Evolutionary conservation across 2,797 vertebrate genomes (phyloP), one percentile per base, ranked within the genome.

Genomic region (Hyperoplus lanceolatus): DNA sequence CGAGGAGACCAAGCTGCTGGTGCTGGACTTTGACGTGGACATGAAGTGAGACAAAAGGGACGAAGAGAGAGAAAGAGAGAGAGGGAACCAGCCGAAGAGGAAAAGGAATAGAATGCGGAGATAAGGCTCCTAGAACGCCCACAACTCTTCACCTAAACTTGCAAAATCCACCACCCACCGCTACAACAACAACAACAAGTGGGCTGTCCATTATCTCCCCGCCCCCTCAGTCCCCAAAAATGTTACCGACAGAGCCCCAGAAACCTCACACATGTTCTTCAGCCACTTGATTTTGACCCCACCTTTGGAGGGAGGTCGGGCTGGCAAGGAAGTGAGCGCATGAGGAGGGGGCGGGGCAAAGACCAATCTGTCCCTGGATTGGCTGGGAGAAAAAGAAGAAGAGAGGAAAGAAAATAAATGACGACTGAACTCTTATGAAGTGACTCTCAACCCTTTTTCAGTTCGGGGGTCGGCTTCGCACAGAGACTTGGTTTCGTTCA

Each of bases 11-110:
- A 99, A 99, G 96, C 97, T 99, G 95, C 97, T 99, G 94, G 98
- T 99, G 94, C 96, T 99, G 95, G 98, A 99, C 96, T 99, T 99
- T 89, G 98, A 99, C 68, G 98, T 99, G 93, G 98, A 99, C 96
- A 97, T 99, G 97, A 99, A 99, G 95, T 99, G 97, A 99, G 93
- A 89, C 78, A 87, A 59, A 64, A 72, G 62, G 60, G 69, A 75
- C 8, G 90, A 77, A 77, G 81, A 79, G 86, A 74, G 71, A 6
- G 58, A 82, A 56, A 29, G 29, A 77, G 81, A 79, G 86, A 74
- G 71, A 6, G 58, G 29, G 29, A 82, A 58, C 29, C 29, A 29
- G 29, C 73, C 45, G 8, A 8, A 43, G 70, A 73, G 85, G 79
- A 82, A 70, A 81, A 77, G 63, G 65, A 61, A 66, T n/a, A 70